phyloP scores from a whole-genome alignment of 2,888 invertebrate genomes.

The Autographa gamma region DNA sequence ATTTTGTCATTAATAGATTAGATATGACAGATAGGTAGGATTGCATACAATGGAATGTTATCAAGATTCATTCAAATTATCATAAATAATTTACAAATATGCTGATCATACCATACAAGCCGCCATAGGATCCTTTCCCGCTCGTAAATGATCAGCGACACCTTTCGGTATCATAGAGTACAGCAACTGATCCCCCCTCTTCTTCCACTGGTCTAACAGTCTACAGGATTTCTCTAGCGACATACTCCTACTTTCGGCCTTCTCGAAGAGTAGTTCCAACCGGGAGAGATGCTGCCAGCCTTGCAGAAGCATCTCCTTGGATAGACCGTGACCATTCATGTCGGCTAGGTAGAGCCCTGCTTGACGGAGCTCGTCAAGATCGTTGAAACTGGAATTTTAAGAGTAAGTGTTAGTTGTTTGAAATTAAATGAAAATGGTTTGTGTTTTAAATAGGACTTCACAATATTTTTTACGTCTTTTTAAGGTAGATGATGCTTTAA shows the following conservation, averaged over 20 bases:
- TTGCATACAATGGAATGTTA: too few species aligned
- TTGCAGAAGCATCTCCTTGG: constrained; percentile 94
- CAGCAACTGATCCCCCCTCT: constrained; percentile 94
- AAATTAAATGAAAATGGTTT: too few species aligned
- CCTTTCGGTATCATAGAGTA: constrained; percentile 97
- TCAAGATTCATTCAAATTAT: too few species aligned
- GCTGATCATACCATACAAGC: constrained; percentile 91
- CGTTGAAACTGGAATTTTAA: constrained; percentile 91
- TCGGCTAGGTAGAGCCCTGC: constrained; percentile 95
- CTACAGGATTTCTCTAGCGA: constrained; percentile 94
- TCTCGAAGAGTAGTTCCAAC: constrained; percentile 94
- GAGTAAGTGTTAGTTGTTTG: not conserved
- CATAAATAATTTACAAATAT: too few species aligned
- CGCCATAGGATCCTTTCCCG: constrained; percentile 92
- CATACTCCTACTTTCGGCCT: constrained; percentile 93
- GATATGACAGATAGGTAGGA: too few species aligned
- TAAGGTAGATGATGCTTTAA: too few species aligned
- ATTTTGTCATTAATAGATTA: too few species aligned
- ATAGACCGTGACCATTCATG: constrained; percentile 95
- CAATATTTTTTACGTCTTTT: too few species aligned
- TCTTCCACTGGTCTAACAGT: constrained; percentile 95
- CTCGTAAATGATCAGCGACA: constrained; percentile 94
- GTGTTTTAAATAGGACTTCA: too few species aligned
- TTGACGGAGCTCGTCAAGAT: constrained; percentile 94
- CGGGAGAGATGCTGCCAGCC: constrained; percentile 96